Evolutionary conservation across 2,113 vertebrate species (phyloP), one percentile per base, ranked within the genome.

Genomic region (Uropsilus gracilis): DNA sequence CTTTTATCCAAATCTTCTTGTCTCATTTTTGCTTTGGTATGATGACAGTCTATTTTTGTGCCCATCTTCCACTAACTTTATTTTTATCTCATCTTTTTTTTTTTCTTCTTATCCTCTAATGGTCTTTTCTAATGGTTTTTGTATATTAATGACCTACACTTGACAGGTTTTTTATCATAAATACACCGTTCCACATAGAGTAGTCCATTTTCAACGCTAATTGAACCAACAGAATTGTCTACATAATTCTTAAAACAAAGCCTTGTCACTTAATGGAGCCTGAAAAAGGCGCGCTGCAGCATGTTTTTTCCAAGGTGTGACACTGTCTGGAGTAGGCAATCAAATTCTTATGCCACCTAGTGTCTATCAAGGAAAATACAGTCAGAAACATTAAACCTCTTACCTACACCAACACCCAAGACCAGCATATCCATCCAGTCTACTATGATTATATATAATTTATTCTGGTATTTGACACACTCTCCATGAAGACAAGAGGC

Each of bases 321-420:
- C 6, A 13, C 28, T 68, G 24, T 39, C 13, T 83, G 5, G 17
- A 46, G 34, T 34, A 89, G 53, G 46, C 92, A 55, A 91, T 66
- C 44, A 72, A 90, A 61, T 84, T 17, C 53, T 34, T 61, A 17
- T 55, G 82, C 95, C 95, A 93, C 34, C 94, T 97, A 55, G 95
- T 94, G 92, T 94, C 53, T 30, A 1, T 28, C 2, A 42, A 61
- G 48, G 26, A 72, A 95, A 94, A 28, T 88, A 80, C 53, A 87
- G 18, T 53, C 26, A 20, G n/a, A 75, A 66, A 76, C 46, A 57
- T 48, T 83, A 37, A 86, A 93, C 42, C 16, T 80, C 0, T 20
- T 20, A 71, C 24, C n/a, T 89, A 71, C 53, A 73, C 53, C 6
- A 39, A 78, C 86, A 78, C 44, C 39, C 50, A 6, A 66, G 22